Conservation (phyloP, 2,113 vertebrate species). For the Philantomba maxwellii region DNA sequence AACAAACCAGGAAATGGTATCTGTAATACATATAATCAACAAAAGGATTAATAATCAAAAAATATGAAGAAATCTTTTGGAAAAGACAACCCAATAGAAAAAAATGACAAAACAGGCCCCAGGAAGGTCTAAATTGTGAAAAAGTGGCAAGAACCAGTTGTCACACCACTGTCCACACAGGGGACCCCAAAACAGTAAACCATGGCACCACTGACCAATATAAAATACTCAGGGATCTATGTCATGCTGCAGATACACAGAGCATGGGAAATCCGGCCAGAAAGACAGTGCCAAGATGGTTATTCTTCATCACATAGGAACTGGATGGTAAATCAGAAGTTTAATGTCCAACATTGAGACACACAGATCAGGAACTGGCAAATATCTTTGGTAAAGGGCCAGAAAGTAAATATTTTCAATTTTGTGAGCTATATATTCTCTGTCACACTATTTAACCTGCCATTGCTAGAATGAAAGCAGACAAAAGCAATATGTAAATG, state of each 20-base stretch:
- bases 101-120: slow-evolving; percentile 11
- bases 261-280: neutral
- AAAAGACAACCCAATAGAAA: slow-evolving; percentile 12
- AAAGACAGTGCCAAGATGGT: neutral
- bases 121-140: neutral
- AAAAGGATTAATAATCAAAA: slow-evolving; percentile 22
- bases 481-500: neutral
- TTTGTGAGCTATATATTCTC: slow-evolving; percentile 5
- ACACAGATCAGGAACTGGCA: neutral
- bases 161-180: neutral
- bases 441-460: neutral
- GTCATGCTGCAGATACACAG: neutral
- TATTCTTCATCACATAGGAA: neutral
- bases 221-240: neutral
- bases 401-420: slow-evolving; percentile 27
- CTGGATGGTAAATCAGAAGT: neutral
- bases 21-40: neutral
- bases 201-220: neutral
- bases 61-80: slow-evolving; percentile 5
- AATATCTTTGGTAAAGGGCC: neutral
- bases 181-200: neutral
- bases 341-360: slow-evolving; percentile 13
- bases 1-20: slow-evolving; percentile 3
- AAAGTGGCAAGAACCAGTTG: neutral
- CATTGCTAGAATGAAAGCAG: neutral